A percentile compares a stretch with the other conserved stretches of the same genome.
phyloP scores from a whole-genome alignment of 2,797 vertebrate species.

The Champsocephalus esox region DNA sequence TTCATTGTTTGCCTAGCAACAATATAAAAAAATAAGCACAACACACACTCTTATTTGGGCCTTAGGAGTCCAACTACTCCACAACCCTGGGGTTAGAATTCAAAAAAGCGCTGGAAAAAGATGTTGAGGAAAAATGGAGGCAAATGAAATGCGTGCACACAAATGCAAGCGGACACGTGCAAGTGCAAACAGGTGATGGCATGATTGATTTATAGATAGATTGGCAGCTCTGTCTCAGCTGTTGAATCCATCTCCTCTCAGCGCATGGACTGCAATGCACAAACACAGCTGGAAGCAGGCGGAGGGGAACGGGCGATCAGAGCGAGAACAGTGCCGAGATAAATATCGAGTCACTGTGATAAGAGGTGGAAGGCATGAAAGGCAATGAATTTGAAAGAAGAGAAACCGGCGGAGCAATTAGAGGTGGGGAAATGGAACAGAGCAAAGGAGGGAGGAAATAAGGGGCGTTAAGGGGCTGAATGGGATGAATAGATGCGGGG shows the following conservation, averaged over 20 bases:
- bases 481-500: constrained; percentile 39
- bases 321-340: constrained; percentile 53
- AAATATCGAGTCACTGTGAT: constrained; percentile 67
- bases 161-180: constrained; percentile 12
- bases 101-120: constrained; percentile 28
- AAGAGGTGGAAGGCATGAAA: constrained; percentile 65
- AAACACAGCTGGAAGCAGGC: constrained; percentile 75
- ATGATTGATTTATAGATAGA: constrained; percentile 74
- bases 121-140: constrained; percentile 41
- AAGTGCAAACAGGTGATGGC: constrained; percentile 63
- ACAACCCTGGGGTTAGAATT: constrained; percentile 40
- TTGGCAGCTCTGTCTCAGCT: constrained; percentile 66
- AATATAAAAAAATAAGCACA: too few species aligned
- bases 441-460: constrained; percentile 46
- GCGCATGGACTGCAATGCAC: constrained; percentile 47
- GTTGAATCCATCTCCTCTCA: constrained; percentile 46
- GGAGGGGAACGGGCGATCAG: constrained; percentile 71
- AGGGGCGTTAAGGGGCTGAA: constrained; percentile 51
- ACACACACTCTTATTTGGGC: too few species aligned
- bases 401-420: constrained; percentile 71
- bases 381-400: constrained; percentile 67
- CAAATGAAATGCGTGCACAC: constrained; percentile 48
- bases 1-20: too few species aligned
- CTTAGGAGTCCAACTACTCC: constrained; percentile 47
- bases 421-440: constrained; percentile 59